Percentiles rank a stretch among this genome's conserved stretches.
Conservation (phyloP, 1,140 invertebrate genomes). For the Brachionus sp. region DNA sequence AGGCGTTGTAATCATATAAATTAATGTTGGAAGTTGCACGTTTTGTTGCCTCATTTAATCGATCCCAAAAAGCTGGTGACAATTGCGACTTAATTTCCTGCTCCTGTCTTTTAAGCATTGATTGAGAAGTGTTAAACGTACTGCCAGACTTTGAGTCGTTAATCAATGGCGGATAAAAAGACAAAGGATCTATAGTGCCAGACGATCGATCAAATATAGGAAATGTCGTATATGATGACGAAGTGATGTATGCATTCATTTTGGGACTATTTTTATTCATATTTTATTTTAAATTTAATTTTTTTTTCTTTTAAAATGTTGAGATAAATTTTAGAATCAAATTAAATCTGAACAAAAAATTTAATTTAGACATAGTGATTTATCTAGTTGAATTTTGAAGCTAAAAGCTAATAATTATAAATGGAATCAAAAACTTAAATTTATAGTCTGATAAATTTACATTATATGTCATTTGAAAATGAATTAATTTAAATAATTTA, state of each 20-base stretch:
- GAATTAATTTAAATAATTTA: too few species aligned
- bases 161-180: constrained; percentile 16
- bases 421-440: too few species aligned
- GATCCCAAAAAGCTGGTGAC: constrained; percentile 14
- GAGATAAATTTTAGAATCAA: background rate
- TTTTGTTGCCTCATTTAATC: constrained; percentile 33
- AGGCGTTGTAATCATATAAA: constrained; percentile 20
- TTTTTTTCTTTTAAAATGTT: background rate
- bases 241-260: background rate
- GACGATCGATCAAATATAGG: background rate
- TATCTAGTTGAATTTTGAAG: too few species aligned
- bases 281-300: background rate
- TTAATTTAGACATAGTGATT: background rate
- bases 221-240: constrained; percentile 2
- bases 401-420: too few species aligned
- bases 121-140: background rate
- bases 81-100: constrained; percentile 43
- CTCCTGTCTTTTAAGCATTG: constrained; percentile 15
- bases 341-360: background rate
- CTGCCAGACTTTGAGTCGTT: background rate
- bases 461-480: too few species aligned
- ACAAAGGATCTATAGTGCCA: background rate
- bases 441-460: too few species aligned
- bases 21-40: background rate
- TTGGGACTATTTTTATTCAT: constrained; percentile 18